Evolutionary conservation across 2,888 invertebrate genomes (phyloP).

Genomic region (Tetragnatha montana): DNA sequence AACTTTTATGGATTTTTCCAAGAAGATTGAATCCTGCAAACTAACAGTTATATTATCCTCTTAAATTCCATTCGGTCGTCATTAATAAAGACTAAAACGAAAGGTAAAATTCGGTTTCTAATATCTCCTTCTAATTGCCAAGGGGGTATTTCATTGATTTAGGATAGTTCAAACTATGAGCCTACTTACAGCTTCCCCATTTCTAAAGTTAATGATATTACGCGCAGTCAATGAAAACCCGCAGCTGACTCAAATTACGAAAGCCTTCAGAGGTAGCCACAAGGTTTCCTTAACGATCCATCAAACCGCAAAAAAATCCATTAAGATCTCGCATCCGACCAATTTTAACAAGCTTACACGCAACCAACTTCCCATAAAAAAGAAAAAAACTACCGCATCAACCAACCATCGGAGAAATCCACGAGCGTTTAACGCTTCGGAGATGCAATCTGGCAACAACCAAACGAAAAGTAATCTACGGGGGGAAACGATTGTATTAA

Average conservation of each 20-base stretch:
- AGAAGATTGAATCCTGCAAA: too few species aligned
- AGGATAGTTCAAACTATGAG: too few species aligned
- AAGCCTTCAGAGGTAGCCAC: background rate
- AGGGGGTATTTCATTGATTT: too few species aligned
- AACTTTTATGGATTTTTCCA: too few species aligned
- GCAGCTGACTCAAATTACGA: background rate
- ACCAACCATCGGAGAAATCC: background rate
- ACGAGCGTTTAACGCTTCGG: slow-evolving; percentile 12
- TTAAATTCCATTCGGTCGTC: too few species aligned
- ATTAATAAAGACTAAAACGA: too few species aligned
- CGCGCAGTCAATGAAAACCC: background rate
- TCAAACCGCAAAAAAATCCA: background rate
- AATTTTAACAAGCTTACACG: slow-evolving; percentile 8
- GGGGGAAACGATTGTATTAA: slow-evolving; percentile 35
- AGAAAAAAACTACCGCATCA: background rate
- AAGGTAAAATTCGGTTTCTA: too few species aligned
- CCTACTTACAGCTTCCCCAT: background rate
- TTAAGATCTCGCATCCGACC: slow-evolving; percentile 23
- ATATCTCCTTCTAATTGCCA: too few species aligned
- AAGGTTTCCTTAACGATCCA: background rate
- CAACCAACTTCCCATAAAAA: background rate
- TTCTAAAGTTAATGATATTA: slow-evolving; percentile 3
- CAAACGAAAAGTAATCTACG: too few species aligned
- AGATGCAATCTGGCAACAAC: slow-evolving; percentile 18
- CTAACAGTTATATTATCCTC: too few species aligned